Evolutionary conservation across 2,797 vertebrate genomes (phyloP), one percentile per base, ranked within the genome.

Genomic region (Carduelis carduelis): DNA sequence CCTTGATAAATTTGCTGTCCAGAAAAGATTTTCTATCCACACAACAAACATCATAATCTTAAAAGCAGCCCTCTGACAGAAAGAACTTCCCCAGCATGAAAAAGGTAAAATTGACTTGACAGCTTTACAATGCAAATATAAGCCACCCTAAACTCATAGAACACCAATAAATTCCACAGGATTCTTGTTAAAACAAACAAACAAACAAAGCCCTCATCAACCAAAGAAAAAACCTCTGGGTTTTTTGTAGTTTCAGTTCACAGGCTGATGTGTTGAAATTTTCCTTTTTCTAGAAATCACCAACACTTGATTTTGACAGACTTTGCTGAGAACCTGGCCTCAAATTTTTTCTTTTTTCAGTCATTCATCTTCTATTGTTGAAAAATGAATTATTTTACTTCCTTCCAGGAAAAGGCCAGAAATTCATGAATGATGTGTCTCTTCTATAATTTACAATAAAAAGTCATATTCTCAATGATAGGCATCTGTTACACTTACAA

Each of bases 331-430:
- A 87, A 71, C 10, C 27, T 57, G 27, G 7, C 6, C 43, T 87
- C 47, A 82, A 64, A 32, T 53, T 74, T 92, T 46, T 88, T 87
- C 35, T 52, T n/a, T 14, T 80, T 93, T 85, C 74, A 76, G 27
- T 80, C 20, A 72, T 63, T 68, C 85, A 23, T 52, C 78, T 32
- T 63, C 46, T 72, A 23, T 63, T 49, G 15, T 16, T 59, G 15
- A 64, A 90, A 93, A 90, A 72, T 32, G 0, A 64, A 75, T 71
- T 79, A 43, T 74, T 82, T 66, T 9, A 35, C 47, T 64, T 79
- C 44, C 26, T 88, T 78, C 21, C 27, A 80, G 66, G 14, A 34
- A 83, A 72, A 80, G 43, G 52, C 39, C 56, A 91, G 50, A 90
- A 89, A 75, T 4, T 87, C n/a, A 46, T 5, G 2, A 30, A 24